Base-by-base conservation (phyloP, 2,113 vertebrate species). In the Crotalus horridus region DNA sequence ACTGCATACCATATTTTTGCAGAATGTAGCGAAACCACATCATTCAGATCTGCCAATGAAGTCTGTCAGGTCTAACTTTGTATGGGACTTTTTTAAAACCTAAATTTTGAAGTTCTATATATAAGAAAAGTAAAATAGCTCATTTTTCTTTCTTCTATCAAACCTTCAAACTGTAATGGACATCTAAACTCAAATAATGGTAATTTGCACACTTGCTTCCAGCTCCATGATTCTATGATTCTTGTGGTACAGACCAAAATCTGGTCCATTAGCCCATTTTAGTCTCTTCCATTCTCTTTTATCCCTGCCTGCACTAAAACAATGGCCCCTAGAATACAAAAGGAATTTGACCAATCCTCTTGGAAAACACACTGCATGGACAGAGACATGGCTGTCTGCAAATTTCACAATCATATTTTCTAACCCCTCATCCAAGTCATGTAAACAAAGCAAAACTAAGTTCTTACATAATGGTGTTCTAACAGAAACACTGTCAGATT, bases 241-340 rank as follows among this genome's bases (percentile, higher is more conserved):
- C 33, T 20, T 51, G 2, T 43, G 33, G 81, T 58, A 59, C 8
- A 8, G 24, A 24, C 89, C 59, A 4, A 9, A 33, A 21, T 21
- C 55, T 33, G 17, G n/a, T 21, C 51, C 64, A 55, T 24, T 13
- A 74, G 59, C 17, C 24, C 5, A 56, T 81, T 26, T 33, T 74
- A 58, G 15, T 53, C 23, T 13, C 11, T 48, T 4, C 4, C 0
- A 90, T 10, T 29, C 46, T 39, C 4, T 87, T 53, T 46, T 39
- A 74, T 58, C 39, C 20, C 43, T n/a, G 0, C 0, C 56, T 23
- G 85, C 91, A 5, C 0, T 95, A 98, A 98, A 98, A 86, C 97
- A 98, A 94, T 98, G 98, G 98, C 97, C 97, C 0, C 96, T 98
- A 96, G 98, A 98, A 91, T 98, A 98, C 95, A 95, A 97, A 93